Base-by-base conservation (phyloP, 2,113 vertebrate species). In the Machaerirhynchus nigripectus region DNA sequence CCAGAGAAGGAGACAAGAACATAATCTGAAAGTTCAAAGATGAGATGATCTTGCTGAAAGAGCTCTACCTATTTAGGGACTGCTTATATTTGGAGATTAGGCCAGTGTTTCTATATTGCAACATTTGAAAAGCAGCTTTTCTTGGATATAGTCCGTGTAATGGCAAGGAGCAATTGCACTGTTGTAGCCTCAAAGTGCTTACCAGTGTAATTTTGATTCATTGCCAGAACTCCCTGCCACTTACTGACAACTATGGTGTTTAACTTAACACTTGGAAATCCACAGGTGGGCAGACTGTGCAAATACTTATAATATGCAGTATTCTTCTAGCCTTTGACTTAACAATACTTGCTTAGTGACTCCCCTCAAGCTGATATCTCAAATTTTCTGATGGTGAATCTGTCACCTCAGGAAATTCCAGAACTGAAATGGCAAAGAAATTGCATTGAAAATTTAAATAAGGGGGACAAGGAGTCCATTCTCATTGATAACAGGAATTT, bases 231-330 rank as follows among this genome's bases (percentile, higher is more conserved):
- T 87, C 59, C 65, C 50, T 88, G 50, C 83, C 68, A 39, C 23
- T 91, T 90, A 63, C 21, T 93, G 76, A 70, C 60, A 84, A 27
- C 44, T 37, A 19, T 47, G 56, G 30, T 67, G 56, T 81, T 94
- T 92, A 93, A 85, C 68, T 92, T 84, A 63, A 73, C 39, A 10
- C 60, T 81, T 87, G 73, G 56, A 90, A 94, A 92, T 93, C 68
- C 69, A 37, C 52, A 86, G 86, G 52, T 87, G 71, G 56, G 44
- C 56, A 92, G 76, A 49, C 59, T 81, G 30, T 89, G 73, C 31
- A 86, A 90, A 35, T 46, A 55, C 55, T 53, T 95, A 24, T 23
- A 59, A 60, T 55, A 75, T 17, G 21, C 76, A 50, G 50, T 35
- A 74, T 77, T 92, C 59, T 70, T 86, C 68, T 37, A 74, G 50